Evolutionary conservation across 2,797 vertebrate genomes (phyloP), one percentile per base, ranked within the genome.

Genomic region (Mareca strepera): DNA sequence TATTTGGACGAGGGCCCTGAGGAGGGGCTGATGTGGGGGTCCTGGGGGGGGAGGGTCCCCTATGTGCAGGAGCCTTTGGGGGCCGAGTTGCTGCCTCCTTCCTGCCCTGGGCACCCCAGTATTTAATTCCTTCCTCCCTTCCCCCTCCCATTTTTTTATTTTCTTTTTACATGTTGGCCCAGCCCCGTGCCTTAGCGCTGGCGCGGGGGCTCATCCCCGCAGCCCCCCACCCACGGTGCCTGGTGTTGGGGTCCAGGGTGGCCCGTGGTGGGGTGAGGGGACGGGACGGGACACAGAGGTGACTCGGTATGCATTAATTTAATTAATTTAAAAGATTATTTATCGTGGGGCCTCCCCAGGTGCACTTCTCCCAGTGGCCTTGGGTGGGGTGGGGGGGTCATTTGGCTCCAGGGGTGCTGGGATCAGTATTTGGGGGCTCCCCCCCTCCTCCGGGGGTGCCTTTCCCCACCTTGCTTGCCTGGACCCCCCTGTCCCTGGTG

Each of bases 241-340:
- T 33, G 82, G 60, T 66, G 64, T 90, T 0, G 1, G 80, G 73
- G 16, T 60, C 58, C 25, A 53, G 68, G 12, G 62, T 63, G 67
- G 68, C 59, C 58, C n/a, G 50, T 55, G 11, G 9, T 2, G 2
- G 20, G 58, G 44, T 15, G 3, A 11, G 33, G 26, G 33, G 53
- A 25, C n/a, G 39, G 33, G n/a, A 52, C 8, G 5, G 18, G 52
- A 53, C 52, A 63, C 62, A 8, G 53, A 12, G 17, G 62, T 6
- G 28, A 37, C 37, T 28, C 17, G 16, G 25, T 8, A 7, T 0
- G 11, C 25, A 58, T 92, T 96, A 95, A 96, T 92, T 95, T 95
- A 96, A 96, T 88, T 96, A 96, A 96, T 94, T 96, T 96, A 96
- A 96, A 93, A 56, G 48, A 11, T 87, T 84, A 96, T 96, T 95